Evolutionary conservation across 2,113 vertebrate genomes (phyloP).

Genomic region (Xenus cinereus): DNA sequence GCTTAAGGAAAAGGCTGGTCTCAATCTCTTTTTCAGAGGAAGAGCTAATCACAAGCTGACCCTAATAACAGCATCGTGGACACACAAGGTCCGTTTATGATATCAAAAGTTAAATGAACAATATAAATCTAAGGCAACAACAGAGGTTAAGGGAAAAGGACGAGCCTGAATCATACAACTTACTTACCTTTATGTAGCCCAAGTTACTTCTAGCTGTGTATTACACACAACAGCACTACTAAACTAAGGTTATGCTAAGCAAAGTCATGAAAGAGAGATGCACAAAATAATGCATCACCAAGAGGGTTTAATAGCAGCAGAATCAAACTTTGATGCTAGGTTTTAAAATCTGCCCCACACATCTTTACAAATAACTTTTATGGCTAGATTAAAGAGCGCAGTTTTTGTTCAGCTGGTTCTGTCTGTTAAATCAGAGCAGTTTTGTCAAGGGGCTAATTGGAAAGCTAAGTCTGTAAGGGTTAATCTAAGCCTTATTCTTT

Average conservation of each 20-base stretch:
- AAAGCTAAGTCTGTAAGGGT: not conserved
- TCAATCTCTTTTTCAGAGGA: not conserved
- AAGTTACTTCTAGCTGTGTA: not conserved
- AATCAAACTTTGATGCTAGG: not conserved
- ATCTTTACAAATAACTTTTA: not conserved
- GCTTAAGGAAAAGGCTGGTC: not conserved
- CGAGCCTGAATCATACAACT: not conserved
- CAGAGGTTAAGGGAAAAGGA: not conserved
- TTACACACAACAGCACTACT: not conserved
- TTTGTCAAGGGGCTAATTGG: not conserved
- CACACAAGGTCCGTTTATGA: not conserved
- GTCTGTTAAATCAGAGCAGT: not conserved
- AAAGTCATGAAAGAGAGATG: not conserved
- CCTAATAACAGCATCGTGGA: not conserved
- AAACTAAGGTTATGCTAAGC: not conserved
- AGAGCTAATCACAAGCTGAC: not conserved
- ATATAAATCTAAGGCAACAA: not conserved
- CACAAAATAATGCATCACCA: not conserved
- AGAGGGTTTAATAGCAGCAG: not conserved
- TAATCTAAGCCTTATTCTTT: not conserved
- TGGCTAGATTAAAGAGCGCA: not conserved
- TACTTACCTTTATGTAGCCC: not conserved
- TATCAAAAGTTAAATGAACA: not conserved
- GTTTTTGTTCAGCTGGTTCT: not conserved
- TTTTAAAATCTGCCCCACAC: not conserved